Base-by-base conservation (phyloP, 1,140 invertebrate genomes). In the Gonatopus flavifemur region DNA sequence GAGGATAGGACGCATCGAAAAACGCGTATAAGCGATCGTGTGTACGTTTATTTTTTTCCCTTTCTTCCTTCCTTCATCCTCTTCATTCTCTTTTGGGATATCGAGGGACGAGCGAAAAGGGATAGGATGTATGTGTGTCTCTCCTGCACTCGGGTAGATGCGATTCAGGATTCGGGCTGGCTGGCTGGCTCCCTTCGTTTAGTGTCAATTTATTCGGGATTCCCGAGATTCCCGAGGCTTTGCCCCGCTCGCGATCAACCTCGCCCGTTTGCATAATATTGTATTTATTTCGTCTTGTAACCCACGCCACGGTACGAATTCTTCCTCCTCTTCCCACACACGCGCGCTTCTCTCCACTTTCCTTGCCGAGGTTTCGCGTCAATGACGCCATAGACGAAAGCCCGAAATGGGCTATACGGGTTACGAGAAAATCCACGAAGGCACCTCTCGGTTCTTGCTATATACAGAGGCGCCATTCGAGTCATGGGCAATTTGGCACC, bases 131-230 rank as follows among this genome's bases (percentile, higher is more conserved):
- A 31, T 25, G 48, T 46, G 46, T 49, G 47, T 39, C 41, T 31
- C 16, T 28, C 22, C 42, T 41, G 1, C 25, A 12, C 24, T 20
- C 8, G 7, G 37, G 18, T 18, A 7, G 33, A 41, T 25, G 9
- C 15, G 24, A 36, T 32, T 32, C 52, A 50, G 49, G 42, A 55
- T 33, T 49, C 47, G 49, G 48, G n/a, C n/a, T n/a, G n/a, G n/a
- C n/a, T n/a, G n/a, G n/a, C n/a, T n/a, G n/a, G n/a, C n/a, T n/a
- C 52, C 65, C 60, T 57, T 59, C 70, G 70, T 75, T 76, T 76
- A 76, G 74, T 75, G 74, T 76, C 74, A 76, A 76, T 76, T 75
- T 76, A 76, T 76, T 75, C 69, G 64, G 74, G 74, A 76, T 76
- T 76, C 67, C 69, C 59, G 71, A 76, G 74, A 76, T 76, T 76